Evolutionary conservation across 2,797 vertebrate species (phyloP).

Genomic region (Vireo griseus): DNA sequence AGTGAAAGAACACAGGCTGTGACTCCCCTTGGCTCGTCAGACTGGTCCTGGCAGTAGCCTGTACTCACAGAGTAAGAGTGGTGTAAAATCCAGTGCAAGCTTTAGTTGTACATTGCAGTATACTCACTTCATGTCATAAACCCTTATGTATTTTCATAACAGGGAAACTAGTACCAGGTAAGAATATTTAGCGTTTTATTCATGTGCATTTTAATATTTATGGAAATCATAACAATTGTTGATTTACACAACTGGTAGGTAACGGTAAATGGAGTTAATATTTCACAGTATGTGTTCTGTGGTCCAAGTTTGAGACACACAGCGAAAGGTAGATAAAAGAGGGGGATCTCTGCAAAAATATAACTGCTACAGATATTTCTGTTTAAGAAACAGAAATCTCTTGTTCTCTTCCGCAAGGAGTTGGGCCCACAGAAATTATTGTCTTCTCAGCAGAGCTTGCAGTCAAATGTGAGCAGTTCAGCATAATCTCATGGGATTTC

Average conservation of each 20-base stretch:
- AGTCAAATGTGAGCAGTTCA: not conserved
- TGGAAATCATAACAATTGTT: not conserved
- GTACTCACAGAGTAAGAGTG: not conserved
- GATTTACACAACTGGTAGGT: not conserved
- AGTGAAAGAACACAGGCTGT: not conserved
- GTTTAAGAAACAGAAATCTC: not conserved
- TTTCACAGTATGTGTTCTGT: not conserved
- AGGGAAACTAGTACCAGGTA: not conserved
- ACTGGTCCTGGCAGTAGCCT: not conserved
- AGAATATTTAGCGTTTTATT: not conserved
- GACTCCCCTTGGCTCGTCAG: not conserved
- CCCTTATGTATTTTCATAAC: not conserved
- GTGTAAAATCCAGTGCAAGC: not conserved
- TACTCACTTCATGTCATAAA: not conserved
- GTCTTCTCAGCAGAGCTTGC: not conserved
- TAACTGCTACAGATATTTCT: not conserved
- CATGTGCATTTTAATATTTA: not conserved
- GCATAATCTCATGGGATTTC: rapidly evolving
- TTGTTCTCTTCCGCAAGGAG: not conserved
- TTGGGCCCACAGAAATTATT: not conserved
- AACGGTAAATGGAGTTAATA: not conserved
- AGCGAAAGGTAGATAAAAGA: not conserved
- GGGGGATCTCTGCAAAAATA: not conserved
- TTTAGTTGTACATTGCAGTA: not conserved
- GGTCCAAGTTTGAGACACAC: not conserved